phyloP scores from a whole-genome alignment of 2,797 vertebrate species.

The Morus bassanus region DNA sequence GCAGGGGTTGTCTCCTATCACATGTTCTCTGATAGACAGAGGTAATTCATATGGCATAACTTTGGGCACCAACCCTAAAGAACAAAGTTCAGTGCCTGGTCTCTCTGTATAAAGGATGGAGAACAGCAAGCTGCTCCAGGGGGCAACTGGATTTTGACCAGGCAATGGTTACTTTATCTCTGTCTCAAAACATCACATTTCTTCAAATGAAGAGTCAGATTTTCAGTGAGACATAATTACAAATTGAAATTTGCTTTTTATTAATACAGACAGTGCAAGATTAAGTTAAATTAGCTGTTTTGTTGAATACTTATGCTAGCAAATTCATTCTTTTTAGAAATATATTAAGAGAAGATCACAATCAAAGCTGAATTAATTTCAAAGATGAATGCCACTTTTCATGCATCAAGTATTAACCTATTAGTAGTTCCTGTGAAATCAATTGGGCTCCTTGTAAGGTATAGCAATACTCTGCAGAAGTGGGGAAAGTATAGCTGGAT shows the following conservation, averaged over 20 bases:
- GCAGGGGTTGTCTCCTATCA: not conserved
- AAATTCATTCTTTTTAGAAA: not conserved
- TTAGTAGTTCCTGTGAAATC: constrained; percentile 7
- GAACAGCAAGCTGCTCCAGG: not conserved
- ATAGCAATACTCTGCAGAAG: not conserved
- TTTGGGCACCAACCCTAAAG: not conserved
- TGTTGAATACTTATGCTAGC: not conserved
- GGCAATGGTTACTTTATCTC: not conserved
- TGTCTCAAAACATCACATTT: not conserved
- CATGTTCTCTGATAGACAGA: not conserved
- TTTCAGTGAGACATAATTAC: constrained; percentile 1
- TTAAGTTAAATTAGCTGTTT: constrained; percentile 32
- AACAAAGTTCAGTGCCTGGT: not conserved
- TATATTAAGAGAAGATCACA: not conserved
- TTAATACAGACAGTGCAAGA: not conserved
- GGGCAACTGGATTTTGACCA: not conserved
- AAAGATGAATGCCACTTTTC: not conserved
- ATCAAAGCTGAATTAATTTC: constrained; percentile 37
- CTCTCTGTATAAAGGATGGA: not conserved
- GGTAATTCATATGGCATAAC: not conserved
- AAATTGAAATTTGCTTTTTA: not conserved
- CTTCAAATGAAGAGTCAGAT: not conserved
- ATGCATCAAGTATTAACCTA: not conserved
- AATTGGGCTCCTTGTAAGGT: not conserved
- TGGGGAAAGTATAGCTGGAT: not conserved